Evolutionary conservation across 2,888 invertebrate genomes (phyloP).

Genomic region (Phymatocera aterrima): DNA sequence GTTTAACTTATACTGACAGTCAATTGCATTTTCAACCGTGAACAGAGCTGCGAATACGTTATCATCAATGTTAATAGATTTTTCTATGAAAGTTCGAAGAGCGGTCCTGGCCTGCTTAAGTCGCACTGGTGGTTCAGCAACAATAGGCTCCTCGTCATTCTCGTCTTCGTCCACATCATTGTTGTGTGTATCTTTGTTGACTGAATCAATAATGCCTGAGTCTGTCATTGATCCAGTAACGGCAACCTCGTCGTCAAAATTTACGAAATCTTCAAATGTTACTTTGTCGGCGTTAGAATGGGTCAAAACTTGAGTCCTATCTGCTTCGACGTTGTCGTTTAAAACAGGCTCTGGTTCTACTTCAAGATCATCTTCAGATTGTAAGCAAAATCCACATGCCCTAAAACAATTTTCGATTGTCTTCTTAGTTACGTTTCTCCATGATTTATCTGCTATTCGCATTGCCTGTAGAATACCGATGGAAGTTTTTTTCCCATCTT

Average conservation of each 20-base stretch:
- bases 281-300: slow-evolving; percentile 34
- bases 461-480: slow-evolving; percentile 36
- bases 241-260: slow-evolving; percentile 49
- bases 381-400: slow-evolving; percentile 41
- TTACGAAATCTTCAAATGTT: slow-evolving; percentile 49
- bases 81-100: slow-evolving; percentile 3
- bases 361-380: slow-evolving; percentile 32
- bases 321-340: slow-evolving; percentile 25
- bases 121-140: slow-evolving; percentile 9
- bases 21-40: slow-evolving; percentile 27
- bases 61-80: not conserved
- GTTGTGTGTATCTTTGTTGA: slow-evolving; percentile 32
- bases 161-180: slow-evolving; percentile 9
- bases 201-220: slow-evolving; percentile 46
- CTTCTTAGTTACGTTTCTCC: slow-evolving; percentile 46
- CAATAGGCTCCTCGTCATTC: slow-evolving; percentile 12
- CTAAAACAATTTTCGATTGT: slow-evolving; percentile 49
- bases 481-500: slow-evolving; percentile 16
- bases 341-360: not conserved
- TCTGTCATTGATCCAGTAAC: slow-evolving; percentile 47
- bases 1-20: slow-evolving; percentile 19
- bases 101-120: slow-evolving; percentile 1
- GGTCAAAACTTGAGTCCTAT: not conserved
- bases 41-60: slow-evolving; percentile 21
- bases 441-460: slow-evolving; percentile 43